Evolutionary conservation across 2,797 vertebrate genomes (phyloP), one percentile per base, ranked within the genome.

Genomic region (Manis javanica): DNA sequence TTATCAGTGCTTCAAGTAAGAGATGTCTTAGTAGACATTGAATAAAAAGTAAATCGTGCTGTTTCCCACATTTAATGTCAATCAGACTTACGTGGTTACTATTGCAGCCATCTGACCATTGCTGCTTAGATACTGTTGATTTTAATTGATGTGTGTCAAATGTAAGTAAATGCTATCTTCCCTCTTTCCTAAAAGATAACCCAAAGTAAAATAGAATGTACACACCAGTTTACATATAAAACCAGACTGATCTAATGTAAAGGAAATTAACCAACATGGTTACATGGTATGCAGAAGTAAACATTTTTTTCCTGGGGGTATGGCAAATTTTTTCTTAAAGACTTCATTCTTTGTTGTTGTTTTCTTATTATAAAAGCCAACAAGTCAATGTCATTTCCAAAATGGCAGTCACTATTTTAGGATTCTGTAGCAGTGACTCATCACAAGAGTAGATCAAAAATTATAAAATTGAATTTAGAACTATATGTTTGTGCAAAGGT

Each of bases 381-480:
- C 12, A 34, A 90, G 49, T 89, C 75, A 24, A 3, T 74, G 39
- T 86, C n/a, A 3, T 75, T 95, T 96, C 63, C 83, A 57, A 91
- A 88, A 59, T 19, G 55, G 23, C 68, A 83, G 72, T 85, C 57
- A 78, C 53, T 69, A 46, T 39, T 29, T 85, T 68, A 66, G 85
- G 87, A 34, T 57, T 63, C 42, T n/a, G 21, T 14, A 78, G 49
- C 34, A 74, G 78, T 24, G 77, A 78, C 59, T 87, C 68, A 94
- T 69, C 74, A 42, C 23, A 74, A 49, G 18, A 49, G 29, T 42
- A 19, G 79, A 79, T 95, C 37, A 91, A 71, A 93, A 94, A 82
- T 66, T 71, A n/a, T 18, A 57, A 95, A 94, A 57, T 63, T 78
- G 79, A 91, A 75, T 77, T 91, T 87, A 74, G 89, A 95, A 87